Percentiles rank a stretch among this genome's conserved stretches.
These are phyloP conservation scores for Odiellus spinosus DNA, from an alignment of 2,888 invertebrate species.

Conservation along the genomic window DNA sequence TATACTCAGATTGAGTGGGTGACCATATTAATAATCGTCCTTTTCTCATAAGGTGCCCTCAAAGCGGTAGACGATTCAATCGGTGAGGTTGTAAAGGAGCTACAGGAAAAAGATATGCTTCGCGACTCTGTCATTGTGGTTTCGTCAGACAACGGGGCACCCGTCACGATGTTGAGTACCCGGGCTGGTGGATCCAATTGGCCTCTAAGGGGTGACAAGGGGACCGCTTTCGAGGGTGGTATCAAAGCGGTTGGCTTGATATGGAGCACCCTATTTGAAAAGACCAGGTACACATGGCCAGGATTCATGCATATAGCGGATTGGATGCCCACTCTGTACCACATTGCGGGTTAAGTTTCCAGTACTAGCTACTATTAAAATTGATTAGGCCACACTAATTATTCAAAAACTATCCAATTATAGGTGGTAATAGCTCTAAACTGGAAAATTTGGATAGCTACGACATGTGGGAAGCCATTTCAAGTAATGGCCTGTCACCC, in stretches of 20 bases:
- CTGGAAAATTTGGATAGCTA: constrained; percentile 36
- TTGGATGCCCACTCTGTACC: constrained; percentile 31
- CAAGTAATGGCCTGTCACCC: constrained; percentile 32
- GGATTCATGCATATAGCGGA: constrained; percentile 32
- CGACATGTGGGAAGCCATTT: constrained; percentile 56
- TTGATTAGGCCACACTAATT: too few relatives aligned
- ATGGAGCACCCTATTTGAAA: constrained; percentile 51
- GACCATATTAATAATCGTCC: neutral
- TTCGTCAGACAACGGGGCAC: constrained; percentile 70
- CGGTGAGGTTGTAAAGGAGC: constrained; percentile 52
- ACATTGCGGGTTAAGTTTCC: constrained; percentile 25
- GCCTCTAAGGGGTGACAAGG: constrained; percentile 31
- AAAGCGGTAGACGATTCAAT: constrained; percentile 69
- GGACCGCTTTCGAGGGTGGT: constrained; percentile 82
- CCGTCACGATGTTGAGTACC: constrained; percentile 25
- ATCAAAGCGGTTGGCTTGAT: constrained; percentile 60
- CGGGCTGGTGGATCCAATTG: constrained; percentile 49
- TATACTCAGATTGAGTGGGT: neutral
- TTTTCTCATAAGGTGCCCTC: constrained; percentile 51
- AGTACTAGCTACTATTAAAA: too few relatives aligned
- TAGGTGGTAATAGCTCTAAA: neutral
- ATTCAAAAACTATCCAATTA: neutral
- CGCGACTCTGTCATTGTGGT: constrained; percentile 70
- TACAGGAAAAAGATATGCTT: constrained; percentile 49
- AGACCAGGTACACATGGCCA: constrained; percentile 33